Base-by-base conservation (phyloP, 2,113 vertebrate species). In the Dolichallabes microphthalmus region DNA sequence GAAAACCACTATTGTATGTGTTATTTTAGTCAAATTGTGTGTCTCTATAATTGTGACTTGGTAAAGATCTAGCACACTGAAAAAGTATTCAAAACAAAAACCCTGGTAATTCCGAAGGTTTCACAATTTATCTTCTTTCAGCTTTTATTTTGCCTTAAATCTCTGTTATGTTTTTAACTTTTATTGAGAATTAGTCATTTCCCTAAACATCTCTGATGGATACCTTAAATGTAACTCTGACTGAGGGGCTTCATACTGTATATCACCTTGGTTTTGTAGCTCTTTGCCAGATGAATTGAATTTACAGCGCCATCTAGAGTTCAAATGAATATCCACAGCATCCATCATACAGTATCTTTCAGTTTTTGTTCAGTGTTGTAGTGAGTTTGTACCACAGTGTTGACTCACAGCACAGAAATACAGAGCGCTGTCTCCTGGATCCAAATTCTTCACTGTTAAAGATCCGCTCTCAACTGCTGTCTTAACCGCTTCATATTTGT, bases 361-460 rank as follows among this genome's bases (percentile, higher is more conserved):
- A 22, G 45, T 85, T 61, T 73, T 82, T 88, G 82, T 84, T 66
- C 13, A 27, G n/a, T 55, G 19, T 5, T 64, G 3, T n/a, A 22
- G 22, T 45, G 50, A 5, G 19, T 80, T 74, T 58, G 30, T 20
- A 80, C 39, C 76, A 84, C 63, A 79, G 87, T 89, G 87, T 78
- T 77, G 19, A 6, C 30, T 89, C 75, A 80, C 88, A 5, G 79
- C 79, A 80, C 88, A 87, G 60, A 86, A 82, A 69, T 88, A 89
- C 25, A 88, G 14, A 4, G 61, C 88, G 17, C 12, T 55, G 55
- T 88, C 90, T 45, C 53, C 79, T 39, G 60, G 32, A 25, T 81
- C 77, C 60, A 87, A 27, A 25, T 63, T 66, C 60, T 82, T 85
- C 39, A 88, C 83, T 25, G 78, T 85, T 45, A 88, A 77, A 61